Conservation (phyloP, 2,113 vertebrate species). For the Carollia perspicillata region DNA sequence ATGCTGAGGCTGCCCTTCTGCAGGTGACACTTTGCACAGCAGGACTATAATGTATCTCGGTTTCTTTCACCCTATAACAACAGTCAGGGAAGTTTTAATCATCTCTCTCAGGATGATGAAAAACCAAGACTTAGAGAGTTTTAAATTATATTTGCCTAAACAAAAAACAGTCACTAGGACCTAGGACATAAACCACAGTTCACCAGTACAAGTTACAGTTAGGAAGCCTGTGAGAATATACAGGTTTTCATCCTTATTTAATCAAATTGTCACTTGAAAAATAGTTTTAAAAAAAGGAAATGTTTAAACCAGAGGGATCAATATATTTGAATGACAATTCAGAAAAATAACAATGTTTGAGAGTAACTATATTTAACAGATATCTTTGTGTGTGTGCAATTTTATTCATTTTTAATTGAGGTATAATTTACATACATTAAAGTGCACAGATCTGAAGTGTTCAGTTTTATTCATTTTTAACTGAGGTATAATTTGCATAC, state of each 20-base stretch:
- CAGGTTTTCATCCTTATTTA: background rate
- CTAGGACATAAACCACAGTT: background rate
- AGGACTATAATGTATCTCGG: background rate
- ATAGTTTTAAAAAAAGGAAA: conserved; percentile 30
- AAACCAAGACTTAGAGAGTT: background rate
- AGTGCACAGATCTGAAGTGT: conserved; percentile 20
- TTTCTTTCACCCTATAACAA: background rate
- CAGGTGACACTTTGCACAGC: background rate
- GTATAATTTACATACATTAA: conserved; percentile 58
- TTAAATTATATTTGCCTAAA: background rate
- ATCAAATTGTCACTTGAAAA: conserved; percentile 5
- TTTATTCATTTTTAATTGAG: conserved; percentile 61
- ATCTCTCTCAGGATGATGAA: background rate
- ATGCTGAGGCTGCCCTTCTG: background rate
- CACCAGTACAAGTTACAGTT: background rate
- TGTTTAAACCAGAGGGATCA: background rate
- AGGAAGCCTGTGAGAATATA: background rate
- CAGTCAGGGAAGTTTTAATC: background rate
- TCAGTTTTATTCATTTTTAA: conserved; percentile 58
- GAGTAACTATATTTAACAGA: conserved; percentile 17
- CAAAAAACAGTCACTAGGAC: background rate
- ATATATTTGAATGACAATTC: conserved; percentile 9
- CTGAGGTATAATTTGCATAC: conserved; percentile 51
- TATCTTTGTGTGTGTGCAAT: conserved; percentile 5
- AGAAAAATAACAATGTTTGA: conserved; percentile 15